Evolutionary conservation across 1,140 invertebrate genomes (phyloP), one percentile per base, ranked within the genome.

Genomic region (Drosophila ambigua): DNA sequence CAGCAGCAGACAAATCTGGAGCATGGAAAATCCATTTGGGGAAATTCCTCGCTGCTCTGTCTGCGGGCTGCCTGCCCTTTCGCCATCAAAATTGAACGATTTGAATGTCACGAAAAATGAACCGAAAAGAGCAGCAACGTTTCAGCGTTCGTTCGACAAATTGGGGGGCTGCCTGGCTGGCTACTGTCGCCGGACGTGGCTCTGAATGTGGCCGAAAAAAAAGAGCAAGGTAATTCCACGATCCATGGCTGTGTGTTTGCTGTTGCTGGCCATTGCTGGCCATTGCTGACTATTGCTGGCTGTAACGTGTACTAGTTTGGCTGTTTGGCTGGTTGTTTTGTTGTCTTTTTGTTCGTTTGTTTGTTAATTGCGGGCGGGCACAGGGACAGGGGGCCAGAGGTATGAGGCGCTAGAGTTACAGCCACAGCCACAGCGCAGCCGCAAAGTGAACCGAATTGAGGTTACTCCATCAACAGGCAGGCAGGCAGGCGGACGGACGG

Each of bases 381-480:
- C 23, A 31, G 28, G 35, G 35, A 9, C 26, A 28, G 26, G 26
- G 26, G 6, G 26, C 26, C 6, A 28, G 26, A 28, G 26, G 23
- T 4, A 24, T 3, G 23, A 24, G 20, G 31, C 9, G 31, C 31
- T 11, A 35, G 35, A 39, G 35, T 39, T 39, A 39, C 35, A 39
- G 35, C 35, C 31, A 35, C 31, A 85, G 68, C 73, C 68, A 84
- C 72, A 78, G 81, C 80, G 71, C 80, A 79, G 79, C 73, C 80
- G 67, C 81, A 81, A 87, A 67, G 73, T 87, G 82, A 87, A 82
- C 81, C 73, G 49, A 85, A 85, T 78, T 85, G 74, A 78, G 82
- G 82, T 85, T 85, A 87, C 69, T 45, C 81, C 81, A 87, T 39
- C 35, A 39, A 4, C 35, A 39, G 35, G 35, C 35, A 11, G 31